Conservation (phyloP, 2,113 vertebrate species). For the Gymnogyps californianus region DNA sequence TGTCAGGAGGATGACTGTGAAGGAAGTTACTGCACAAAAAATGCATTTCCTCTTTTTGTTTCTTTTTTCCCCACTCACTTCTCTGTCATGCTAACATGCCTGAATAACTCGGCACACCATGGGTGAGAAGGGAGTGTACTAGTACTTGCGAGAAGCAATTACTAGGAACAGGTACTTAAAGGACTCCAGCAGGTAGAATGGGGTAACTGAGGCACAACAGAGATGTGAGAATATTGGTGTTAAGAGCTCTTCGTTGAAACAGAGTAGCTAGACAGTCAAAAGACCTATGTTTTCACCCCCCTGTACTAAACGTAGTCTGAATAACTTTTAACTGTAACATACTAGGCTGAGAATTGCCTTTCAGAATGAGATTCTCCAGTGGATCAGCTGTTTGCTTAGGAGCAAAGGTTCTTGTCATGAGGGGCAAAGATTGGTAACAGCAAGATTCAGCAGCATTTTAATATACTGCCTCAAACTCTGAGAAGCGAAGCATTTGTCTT, state of each 20-base stretch:
- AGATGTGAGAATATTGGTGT: fast-evolving
- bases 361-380: background rate
- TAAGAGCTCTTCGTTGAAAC: background rate
- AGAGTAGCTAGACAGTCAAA: background rate
- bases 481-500: background rate
- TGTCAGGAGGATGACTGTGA: background rate
- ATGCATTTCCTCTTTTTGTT: background rate
- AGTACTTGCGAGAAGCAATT: background rate
- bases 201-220: background rate
- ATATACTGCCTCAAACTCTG: background rate
- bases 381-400: background rate
- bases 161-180: background rate
- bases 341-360: background rate
- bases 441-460: background rate
- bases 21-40: background rate
- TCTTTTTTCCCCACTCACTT: background rate
- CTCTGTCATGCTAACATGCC: fast-evolving
- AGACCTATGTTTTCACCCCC: fast-evolving
- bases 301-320: background rate
- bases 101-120: fast-evolving
- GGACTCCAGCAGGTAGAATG: background rate
- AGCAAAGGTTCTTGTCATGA: background rate
- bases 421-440: background rate
- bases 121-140: background rate
- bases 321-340: background rate